Conservation (phyloP, 2,113 vertebrate species). For the Eonycteris spelaea region DNA sequence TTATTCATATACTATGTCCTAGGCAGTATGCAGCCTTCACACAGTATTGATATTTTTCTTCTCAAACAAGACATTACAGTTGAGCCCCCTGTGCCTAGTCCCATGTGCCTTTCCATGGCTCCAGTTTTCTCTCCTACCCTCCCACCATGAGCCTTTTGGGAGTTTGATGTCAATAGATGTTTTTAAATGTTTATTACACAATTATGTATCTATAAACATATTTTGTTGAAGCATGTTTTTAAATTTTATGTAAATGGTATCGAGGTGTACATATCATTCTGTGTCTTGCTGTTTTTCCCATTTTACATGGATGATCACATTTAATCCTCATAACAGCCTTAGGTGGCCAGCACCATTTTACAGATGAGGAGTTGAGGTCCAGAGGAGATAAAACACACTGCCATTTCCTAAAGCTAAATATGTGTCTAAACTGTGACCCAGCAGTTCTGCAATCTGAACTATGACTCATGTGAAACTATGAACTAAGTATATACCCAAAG, state of each 20-base stretch:
- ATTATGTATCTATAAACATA: neutral
- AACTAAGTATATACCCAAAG: neutral
- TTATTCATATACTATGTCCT: neutral
- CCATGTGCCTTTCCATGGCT: rapidly evolving
- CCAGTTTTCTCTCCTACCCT: neutral
- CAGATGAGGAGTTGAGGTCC: neutral
- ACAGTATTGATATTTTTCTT: neutral
- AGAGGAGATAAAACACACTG: neutral
- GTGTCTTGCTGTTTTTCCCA: neutral
- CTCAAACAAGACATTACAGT: neutral
- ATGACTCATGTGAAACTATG: too few relatives aligned
- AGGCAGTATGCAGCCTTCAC: neutral
- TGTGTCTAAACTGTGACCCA: rapidly evolving
- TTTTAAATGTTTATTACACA: neutral
- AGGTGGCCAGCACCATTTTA: neutral
- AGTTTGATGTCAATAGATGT: neutral
- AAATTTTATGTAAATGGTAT: neutral
- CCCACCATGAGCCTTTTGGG: neutral
- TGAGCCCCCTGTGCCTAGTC: rapidly evolving
- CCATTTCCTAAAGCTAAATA: neutral
- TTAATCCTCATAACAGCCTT: neutral
- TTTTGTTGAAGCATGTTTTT: neutral
- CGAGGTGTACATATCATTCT: too few relatives aligned
- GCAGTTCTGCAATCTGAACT: neutral
- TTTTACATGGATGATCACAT: neutral